Evolutionary conservation across 2,113 vertebrate genomes (phyloP), one percentile per base, ranked within the genome.

Genomic region (Peromyscus californicus): DNA sequence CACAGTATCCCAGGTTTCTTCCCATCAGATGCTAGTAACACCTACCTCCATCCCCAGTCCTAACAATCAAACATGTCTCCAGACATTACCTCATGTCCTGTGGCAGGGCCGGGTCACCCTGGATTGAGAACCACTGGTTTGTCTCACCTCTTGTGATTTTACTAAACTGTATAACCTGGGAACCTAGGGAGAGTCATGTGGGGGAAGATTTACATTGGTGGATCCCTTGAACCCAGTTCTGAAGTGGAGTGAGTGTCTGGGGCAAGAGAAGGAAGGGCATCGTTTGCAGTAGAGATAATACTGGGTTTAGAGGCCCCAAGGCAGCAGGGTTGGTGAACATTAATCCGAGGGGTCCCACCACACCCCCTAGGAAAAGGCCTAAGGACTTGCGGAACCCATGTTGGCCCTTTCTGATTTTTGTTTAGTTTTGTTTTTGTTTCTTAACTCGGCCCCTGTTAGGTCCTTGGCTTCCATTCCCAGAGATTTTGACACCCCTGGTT

Each of bases 211-310:
- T 21, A 13, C 21, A 78, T 33, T 45, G 31, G 89, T 39, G 2
- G 83, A 39, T 45, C 59, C n/a, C 65, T 61, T 19, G 42, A 94
- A 36, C 95, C 79, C 75, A 61, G 75, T 91, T 88, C 91, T 84
- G 74, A 78, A 67, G 76, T 31, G 33, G 39, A 90, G 39, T 51
- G 48, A 87, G 80, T 74, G 7, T 22, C 39, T 69, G 26, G 90
- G 51, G 7, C 91, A 87, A 19, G 82, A 89, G 90, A 67, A 88
- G 48, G 90, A 67, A 88, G 48, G 76, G n/a, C 63, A 6, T 87
- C 61, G 80, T 67, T 87, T 10, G 61, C 83, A 17, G 0, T 13
- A 39, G 61, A 93, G 89, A 86, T 36, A 65, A 48, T 36, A 79
- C 11, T 36, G 57, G 9, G 29, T 80, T 11, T 74, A 42, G 39